Base-by-base conservation (phyloP, 2,888 invertebrate species). In the Oxyscelio sp. region DNA sequence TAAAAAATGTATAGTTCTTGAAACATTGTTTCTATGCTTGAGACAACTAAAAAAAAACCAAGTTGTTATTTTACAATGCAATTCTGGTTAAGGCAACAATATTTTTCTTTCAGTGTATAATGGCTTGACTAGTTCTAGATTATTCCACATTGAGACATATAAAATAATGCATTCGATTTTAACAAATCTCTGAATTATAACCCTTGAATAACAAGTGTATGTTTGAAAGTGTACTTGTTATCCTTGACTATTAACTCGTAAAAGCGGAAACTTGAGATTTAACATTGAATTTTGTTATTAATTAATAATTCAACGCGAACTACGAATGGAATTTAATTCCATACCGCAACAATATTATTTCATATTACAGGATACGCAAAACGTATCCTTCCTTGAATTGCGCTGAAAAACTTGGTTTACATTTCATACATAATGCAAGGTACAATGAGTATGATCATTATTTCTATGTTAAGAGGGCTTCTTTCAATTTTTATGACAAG, bases 161-260 rank as follows among this genome's bases (percentile, higher is more conserved):
- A 15, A 27, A 22, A 43, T 43, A 43, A 43, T 43, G 15, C 59
- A 61, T 61, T 61, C 43, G 59, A 43, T 61, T 61, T 43, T 21
- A 43, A 61, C 43, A 43, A 61, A 15, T 3, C 27, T 61, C 43
- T 22, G n/a, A 38, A 2, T 40, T 43, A 40, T 43, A n/a, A n/a
- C 43, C 24, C 24, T 0, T 1, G 40, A 11, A 22, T 43, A 43
- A 43, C 59, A 38, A 59, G 59, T 21, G 40, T 19, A 19, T 8
- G 15, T 58, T 43, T 22, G 59, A 61, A 40, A 61, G 43, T 40
- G n/a, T 43, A 8, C 43, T 24, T n/a, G 24, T 61, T 61, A 21
- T 34, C 24, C 43, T 24, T 43, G 6, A 43, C 24, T 22, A 11
- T 21, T 13, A 11, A 13, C 24, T 61, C 22, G 15, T 61, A 63